Percentiles rank a stretch among this genome's conserved stretches.
These are phyloP conservation scores for Ceratotherium simum DNA, from an alignment of 2,113 vertebrate genomes.

Conservation along the genomic window DNA sequence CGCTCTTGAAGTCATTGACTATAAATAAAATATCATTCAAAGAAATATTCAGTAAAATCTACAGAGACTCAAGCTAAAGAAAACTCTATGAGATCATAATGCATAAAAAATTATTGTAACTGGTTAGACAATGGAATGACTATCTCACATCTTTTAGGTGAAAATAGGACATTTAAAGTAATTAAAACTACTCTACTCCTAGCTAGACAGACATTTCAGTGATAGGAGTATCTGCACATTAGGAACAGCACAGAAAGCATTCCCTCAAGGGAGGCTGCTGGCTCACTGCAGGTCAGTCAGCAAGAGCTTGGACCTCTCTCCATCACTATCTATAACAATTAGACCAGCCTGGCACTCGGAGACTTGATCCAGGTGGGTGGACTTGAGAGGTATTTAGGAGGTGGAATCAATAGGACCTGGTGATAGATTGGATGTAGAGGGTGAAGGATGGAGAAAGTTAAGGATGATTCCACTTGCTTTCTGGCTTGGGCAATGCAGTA, in stretches of 20 bases:
- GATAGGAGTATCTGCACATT: accelerated
- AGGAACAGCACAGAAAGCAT: accelerated
- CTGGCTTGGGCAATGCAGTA: accelerated
- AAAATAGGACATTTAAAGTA: background rate
- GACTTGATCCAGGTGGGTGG: accelerated
- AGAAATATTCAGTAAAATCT: background rate
- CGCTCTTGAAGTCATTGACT: background rate
- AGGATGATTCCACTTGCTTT: background rate
- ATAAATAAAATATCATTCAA: background rate
- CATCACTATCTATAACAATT: accelerated
- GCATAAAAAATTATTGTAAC: background rate
- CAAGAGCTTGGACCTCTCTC: no score
- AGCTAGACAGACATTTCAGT: background rate
- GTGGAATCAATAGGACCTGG: background rate
- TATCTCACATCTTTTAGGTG: background rate
- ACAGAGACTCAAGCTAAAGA: background rate
- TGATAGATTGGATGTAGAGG: accelerated
- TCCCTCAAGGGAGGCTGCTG: accelerated
- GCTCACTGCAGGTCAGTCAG: accelerated
- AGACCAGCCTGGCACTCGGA: accelerated
- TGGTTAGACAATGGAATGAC: background rate
- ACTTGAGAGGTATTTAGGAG: background rate
- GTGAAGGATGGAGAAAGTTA: accelerated
- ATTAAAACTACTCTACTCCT: background rate
- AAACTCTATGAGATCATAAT: background rate